phyloP scores from a whole-genome alignment of 1,140 invertebrate species.

The Matsumurasca onukii region DNA sequence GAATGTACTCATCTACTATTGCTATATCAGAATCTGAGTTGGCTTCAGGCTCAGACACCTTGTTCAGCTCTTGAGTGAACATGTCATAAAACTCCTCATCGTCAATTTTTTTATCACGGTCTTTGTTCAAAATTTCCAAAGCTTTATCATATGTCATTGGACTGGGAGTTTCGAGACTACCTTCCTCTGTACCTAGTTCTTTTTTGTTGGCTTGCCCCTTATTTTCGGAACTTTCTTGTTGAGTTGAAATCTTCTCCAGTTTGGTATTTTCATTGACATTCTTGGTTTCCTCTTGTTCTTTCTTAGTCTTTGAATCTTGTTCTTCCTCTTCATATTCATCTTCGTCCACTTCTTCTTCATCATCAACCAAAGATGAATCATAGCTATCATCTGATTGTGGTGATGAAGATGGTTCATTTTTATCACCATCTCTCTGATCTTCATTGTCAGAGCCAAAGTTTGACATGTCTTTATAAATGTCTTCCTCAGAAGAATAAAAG shows the following conservation, averaged over 20 bases:
- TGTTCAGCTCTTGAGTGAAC: conserved; percentile 19
- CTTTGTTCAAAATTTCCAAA: conserved; percentile 4
- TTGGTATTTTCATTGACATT: neutral
- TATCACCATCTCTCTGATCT: neutral
- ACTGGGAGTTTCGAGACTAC: neutral
- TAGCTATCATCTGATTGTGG: neutral
- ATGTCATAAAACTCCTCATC: conserved; percentile 22
- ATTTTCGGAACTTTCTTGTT: neutral
- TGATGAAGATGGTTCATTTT: neutral
- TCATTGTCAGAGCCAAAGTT: neutral
- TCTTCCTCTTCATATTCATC: neutral
- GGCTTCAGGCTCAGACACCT: conserved; percentile 3
- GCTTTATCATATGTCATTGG: conserved; percentile 16
- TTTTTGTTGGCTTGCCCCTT: no score
- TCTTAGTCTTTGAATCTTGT: neutral
- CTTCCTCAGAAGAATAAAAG: neutral
- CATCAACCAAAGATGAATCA: neutral
- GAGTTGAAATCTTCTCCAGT: neutral
- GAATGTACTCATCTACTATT: conserved; percentile 11
- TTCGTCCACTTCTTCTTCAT: conserved; percentile 8
- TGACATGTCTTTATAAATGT: conserved; percentile 14
- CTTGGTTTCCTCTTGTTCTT: neutral
- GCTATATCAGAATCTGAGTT: conserved; percentile 6
- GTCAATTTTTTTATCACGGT: conserved; percentile 17
- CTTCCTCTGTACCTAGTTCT: neutral